Base-by-base conservation (phyloP, 2,797 vertebrate genomes). In the Pipistrellus nathusii region DNA sequence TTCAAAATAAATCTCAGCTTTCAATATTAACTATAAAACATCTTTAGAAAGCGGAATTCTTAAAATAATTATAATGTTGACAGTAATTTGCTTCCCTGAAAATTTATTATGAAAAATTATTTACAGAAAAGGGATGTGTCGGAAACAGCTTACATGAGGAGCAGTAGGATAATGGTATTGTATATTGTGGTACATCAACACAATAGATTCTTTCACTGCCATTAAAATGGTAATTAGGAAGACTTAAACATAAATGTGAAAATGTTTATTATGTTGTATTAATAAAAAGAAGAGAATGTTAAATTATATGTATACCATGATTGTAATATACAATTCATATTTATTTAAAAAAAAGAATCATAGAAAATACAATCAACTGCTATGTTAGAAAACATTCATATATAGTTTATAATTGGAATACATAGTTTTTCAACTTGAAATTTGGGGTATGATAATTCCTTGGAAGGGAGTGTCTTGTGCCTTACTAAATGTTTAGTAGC, bases 171-270 rank as follows among this genome's bases (percentile, higher is more conserved):
- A 75, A 90, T 80, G 35, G 3, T 27, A 27, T 72, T 94, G 30
- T 15, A 21, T 71, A 68, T 51, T 38, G 3, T 17, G 75, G 27
- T 64, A 75, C 21, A 73, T n/a, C 46, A 38, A 41, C 32, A 7
- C 14, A 80, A 0, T 55, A 44, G 18, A 57, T 71, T 83, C 10
- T 81, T 87, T 88, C 2, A 12, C 23, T 86, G 62, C 10, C 46
- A 69, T 51, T 87, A 89, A 93, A 66, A 88, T 94, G 46, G 30
- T 51, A 89, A 72, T 83, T 88, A 78, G 32, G 62, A 92, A 78
- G 20, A 88, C 14, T 44, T 64, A 88, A 85, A 75, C 32, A 44
- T 53, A 66, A 93, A 66, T 32, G 9, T 76, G 6, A 48, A 93
- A 68, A 57, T 38, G 41, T 91, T 92, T 94, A 55, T 78, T 88